Evolutionary conservation across 2,888 invertebrate genomes (phyloP), one percentile per base, ranked within the genome.

Genomic region (Carcina quercana): DNA sequence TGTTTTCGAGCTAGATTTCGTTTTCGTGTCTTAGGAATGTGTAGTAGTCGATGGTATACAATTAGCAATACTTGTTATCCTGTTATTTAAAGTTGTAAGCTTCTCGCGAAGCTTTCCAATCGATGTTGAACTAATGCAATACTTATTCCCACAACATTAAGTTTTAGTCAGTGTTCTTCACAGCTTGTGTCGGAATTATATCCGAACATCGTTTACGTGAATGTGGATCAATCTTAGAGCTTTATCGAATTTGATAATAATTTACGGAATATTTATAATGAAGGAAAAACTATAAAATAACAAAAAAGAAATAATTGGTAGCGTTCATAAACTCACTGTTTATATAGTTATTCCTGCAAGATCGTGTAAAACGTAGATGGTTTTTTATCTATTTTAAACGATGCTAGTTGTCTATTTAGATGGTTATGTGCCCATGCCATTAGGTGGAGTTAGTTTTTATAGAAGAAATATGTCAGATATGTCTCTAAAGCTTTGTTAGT

Each of bases 181-280:
- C 20, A 24, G 20, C 21, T 15, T 29, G 15, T 24, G 13, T 30
- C 22, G n/a, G 15, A 24, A 24, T 19, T 8, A 4, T 10, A 14
- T 12, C 32, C 56, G 61, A 59, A 58, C 53, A 54, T 60, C 62
- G 59, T 72, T 74, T 74, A 73, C 65, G 59, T 67, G 73, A 78
- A 82, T 72, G 80, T 78, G 80, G 82, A 83, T 68, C 83, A 83
- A 83, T 78, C 58, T 72, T 83, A 79, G 79, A 83, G 83, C 83
- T 83, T 83, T 83, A 83, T 82, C 78, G 72, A 80, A 79, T 82
- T 83, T 82, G 82, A 82, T 83, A 83, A 82, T 82, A 82, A 83
- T 80, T 79, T 80, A 82, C 58, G 71, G 63, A 62, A 71, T 76
- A 75, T 76, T 78, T 76, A 74, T 73, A 69, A 60, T 64, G 62